Conservation (phyloP, 2,888 invertebrate species). For the Galeruca laticollis region DNA sequence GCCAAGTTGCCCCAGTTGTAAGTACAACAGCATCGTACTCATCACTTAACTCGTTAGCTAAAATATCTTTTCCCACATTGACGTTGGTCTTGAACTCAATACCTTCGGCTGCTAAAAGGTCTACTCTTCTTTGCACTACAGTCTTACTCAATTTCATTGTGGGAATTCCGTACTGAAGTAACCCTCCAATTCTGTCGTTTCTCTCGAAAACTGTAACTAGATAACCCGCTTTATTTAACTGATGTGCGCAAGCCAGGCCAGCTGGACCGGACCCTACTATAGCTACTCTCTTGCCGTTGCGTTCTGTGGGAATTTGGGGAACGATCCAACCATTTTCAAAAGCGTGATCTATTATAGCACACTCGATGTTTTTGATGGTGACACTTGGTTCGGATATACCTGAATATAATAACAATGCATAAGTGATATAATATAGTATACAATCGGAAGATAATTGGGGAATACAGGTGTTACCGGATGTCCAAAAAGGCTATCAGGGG, state of each 20-base stretch:
- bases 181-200: constrained; percentile 94
- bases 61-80: constrained; percentile 92
- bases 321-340: constrained; percentile 91
- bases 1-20: constrained; percentile 96
- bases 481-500: no score
- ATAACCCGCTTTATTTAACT: constrained; percentile 97
- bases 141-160: constrained; percentile 98
- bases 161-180: constrained; percentile 98
- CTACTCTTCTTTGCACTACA: constrained; percentile 90
- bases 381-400: constrained; percentile 95
- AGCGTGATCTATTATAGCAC: constrained; percentile 97
- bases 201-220: constrained; percentile 96
- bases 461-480: no score
- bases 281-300: constrained; percentile 60
- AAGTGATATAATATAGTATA: no score
- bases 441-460: no score
- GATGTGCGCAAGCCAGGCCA: constrained; percentile 95
- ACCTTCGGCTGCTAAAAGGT: constrained; percentile 90
- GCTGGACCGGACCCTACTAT: constrained; percentile 96
- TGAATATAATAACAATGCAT: background rate
- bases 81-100: constrained; percentile 85
- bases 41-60: constrained; percentile 76
- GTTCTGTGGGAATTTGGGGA: constrained; percentile 54
- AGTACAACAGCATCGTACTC: constrained; percentile 88
- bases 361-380: constrained; percentile 99